Percentiles rank a stretch among this genome's conserved stretches.
phyloP scores from a whole-genome alignment of 2,888 invertebrate genomes.

The Augochlorella aurata region DNA sequence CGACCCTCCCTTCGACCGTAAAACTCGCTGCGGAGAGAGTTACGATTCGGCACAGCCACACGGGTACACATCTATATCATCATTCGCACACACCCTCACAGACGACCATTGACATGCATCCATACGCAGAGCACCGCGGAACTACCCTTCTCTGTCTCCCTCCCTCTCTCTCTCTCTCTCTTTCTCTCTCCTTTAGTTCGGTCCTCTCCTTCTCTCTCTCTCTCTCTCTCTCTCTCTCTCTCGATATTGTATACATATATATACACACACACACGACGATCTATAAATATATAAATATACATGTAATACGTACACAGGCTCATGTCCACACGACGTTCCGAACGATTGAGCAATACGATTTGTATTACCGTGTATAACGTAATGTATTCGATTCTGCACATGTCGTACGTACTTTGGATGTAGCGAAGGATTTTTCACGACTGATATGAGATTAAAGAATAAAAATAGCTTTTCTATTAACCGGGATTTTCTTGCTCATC shows the following conservation, averaged over 20 bases:
- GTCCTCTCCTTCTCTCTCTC: neutral
- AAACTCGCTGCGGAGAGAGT: conserved; percentile 50
- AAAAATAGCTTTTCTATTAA: conserved; percentile 72
- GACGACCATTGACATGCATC: neutral
- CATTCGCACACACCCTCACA: conserved; percentile 1
- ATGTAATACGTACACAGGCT: conserved; percentile 43
- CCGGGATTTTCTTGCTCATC: conserved; percentile 2
- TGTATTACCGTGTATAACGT: conserved; percentile 71
- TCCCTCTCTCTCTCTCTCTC: neutral
- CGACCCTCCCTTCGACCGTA: conserved; percentile 55
- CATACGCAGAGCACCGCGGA: conserved; percentile 10
- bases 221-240: neutral
- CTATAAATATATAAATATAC: conserved; percentile 33
- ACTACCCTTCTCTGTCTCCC: neutral
- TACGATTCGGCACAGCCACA: conserved; percentile 47
- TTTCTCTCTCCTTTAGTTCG: neutral
- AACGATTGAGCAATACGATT: conserved; percentile 71
- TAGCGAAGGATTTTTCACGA: conserved; percentile 73
- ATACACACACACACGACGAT: conserved; percentile 9
- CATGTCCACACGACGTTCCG: conserved; percentile 67
- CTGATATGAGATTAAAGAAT: conserved; percentile 73
- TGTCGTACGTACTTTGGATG: conserved; percentile 71
- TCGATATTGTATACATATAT: neutral
- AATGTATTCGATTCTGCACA: conserved; percentile 72
- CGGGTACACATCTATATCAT: conserved; percentile 17